Evolutionary conservation across 2,888 invertebrate species (phyloP), one percentile per base, ranked within the genome.

Genomic region (Trichogramma evanescens): DNA sequence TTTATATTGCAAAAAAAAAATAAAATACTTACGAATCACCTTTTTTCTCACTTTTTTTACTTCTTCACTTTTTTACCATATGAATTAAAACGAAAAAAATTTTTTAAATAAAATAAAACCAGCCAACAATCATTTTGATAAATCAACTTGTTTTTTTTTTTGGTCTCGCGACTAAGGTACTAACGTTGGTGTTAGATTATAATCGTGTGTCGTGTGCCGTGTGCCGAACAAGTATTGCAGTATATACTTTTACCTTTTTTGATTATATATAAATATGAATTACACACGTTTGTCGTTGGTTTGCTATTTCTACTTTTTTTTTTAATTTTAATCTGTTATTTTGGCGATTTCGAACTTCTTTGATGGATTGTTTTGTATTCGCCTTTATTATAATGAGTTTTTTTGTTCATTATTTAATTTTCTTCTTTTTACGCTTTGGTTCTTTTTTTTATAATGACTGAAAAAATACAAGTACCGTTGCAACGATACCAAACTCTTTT

Each of bases 161-260:
- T 26, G 26, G 26, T 58, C 61, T 64, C 63, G 68, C 71, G 69
- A 68, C 69, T 74, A 74, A 76, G 75, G 73, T 74, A 76, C 76
- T 76, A 76, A 76, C 75, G 73, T 76, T 76, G 76, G 72, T 76
- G 76, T 76, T 75, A 76, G 76, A 73, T 26, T 26, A 26, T 76
- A 74, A 76, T 75, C 75, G 76, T 76, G 75, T 76, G 76, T 68
- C 76, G 76, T 76, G 76, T 76, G 75, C 72, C 74, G 76, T 76
- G 76, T 76, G 75, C 73, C 74, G 76, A 26, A 76, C 71, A 73
- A 73, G 71, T 72, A 73, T 71, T 70, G 68, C 68, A 67, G 8
- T 45, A 9, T 45, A 66, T 66, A 66, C 65, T 66, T 66, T 60
- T 70, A 40, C 13, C 46, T 26, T 66, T 61, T 67, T 65, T 68